A percentile compares a stretch with the other conserved stretches of the same genome.
Evolutionary conservation across 2,888 invertebrate genomes (phyloP).

Genomic region (Eupithecia vulgata): DNA sequence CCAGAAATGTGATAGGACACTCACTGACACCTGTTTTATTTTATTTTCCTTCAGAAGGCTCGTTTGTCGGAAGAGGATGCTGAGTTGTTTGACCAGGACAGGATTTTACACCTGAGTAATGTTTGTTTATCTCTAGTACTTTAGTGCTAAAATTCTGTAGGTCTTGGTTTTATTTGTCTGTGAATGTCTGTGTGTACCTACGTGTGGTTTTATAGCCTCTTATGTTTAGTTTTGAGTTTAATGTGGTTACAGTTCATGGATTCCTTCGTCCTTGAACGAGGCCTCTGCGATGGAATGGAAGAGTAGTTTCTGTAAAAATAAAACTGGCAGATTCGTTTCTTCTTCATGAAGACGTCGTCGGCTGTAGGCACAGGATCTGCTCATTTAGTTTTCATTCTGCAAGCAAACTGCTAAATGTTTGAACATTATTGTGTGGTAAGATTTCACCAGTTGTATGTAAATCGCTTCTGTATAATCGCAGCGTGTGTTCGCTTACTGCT

Average conservation of each 20-base stretch:
- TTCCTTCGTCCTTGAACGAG: constrained; percentile 17
- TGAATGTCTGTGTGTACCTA: not conserved
- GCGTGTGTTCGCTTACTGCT: constrained; percentile 59
- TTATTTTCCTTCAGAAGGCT: constrained; percentile 32
- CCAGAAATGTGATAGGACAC: constrained; percentile 29
- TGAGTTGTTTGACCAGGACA: constrained; percentile 43
- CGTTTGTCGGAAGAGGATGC: constrained; percentile 35
- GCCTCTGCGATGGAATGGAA: not conserved
- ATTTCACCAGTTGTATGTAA: constrained; percentile 72
- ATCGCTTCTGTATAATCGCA: constrained; percentile 49
- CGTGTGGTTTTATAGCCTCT: constrained; percentile 14
- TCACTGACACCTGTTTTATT: constrained; percentile 21
- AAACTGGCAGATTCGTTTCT: not conserved
- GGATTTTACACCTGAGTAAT: constrained; percentile 41
- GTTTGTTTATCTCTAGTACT: constrained; percentile 28
- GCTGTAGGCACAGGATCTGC: not conserved
- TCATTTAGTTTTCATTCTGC: constrained; percentile 44
- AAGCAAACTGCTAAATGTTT: constrained; percentile 43
- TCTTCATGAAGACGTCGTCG: not conserved
- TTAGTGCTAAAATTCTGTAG: constrained; percentile 26
- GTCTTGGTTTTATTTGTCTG: constrained; percentile 31
- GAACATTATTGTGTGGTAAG: constrained; percentile 54
- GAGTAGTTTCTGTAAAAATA: not conserved
- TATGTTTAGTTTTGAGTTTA: constrained; percentile 15
- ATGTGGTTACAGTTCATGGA: constrained; percentile 14